A percentile compares a stretch with the other conserved stretches of the same genome.
Evolutionary conservation across 2,113 vertebrate species (phyloP).

Genomic region (Nothocercus julius): DNA sequence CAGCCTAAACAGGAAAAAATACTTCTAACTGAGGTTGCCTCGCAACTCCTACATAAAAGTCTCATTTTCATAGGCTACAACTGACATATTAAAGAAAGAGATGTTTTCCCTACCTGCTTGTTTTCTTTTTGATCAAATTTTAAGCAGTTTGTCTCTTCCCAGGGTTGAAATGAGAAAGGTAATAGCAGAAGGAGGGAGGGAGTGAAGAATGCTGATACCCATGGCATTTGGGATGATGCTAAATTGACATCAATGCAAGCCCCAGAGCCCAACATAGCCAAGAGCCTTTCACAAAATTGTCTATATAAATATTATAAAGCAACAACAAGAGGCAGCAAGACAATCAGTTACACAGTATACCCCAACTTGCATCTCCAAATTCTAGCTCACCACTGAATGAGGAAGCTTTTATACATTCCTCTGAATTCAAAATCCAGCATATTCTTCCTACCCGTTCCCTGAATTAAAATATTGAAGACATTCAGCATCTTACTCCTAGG

Average conservation of each 20-base stretch:
- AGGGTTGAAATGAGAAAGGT: neutral
- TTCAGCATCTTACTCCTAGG: neutral
- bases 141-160: neutral
- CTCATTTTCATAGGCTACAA: neutral
- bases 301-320: neutral
- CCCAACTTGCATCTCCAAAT: neutral
- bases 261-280: neutral
- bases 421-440: neutral
- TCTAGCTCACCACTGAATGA: neutral
- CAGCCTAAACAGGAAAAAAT: neutral
- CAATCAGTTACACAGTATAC: neutral
- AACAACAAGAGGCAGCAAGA: neutral
- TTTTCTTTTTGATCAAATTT: neutral
- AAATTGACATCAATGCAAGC: neutral
- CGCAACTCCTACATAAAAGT: neutral
- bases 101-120: neutral
- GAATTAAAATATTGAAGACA: neutral
- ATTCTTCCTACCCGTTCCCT: neutral
- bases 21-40: neutral
- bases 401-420: neutral
- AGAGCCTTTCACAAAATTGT: neutral
- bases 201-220: neutral
- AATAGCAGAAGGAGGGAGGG: neutral
- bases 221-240: neutral
- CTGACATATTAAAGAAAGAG: neutral